Evolutionary conservation across 2,113 vertebrate genomes (phyloP).

Genomic region (Nicator chloris): DNA sequence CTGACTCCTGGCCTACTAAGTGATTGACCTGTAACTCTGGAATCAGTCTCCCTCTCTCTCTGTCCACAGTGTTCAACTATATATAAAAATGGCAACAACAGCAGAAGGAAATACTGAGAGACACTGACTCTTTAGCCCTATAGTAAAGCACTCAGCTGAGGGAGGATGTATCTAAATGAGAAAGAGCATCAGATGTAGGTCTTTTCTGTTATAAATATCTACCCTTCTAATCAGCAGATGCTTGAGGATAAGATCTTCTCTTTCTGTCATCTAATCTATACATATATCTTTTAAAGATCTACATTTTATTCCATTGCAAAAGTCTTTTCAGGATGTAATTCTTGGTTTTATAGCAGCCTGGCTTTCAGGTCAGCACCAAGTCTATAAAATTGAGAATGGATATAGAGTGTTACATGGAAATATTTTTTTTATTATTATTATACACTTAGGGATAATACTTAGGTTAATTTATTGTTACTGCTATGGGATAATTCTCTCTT

Average conservation of each 20-base stretch:
- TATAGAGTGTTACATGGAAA: not conserved
- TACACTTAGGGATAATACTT: conserved; percentile 1
- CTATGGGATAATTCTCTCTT: not conserved
- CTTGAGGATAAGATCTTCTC: not conserved
- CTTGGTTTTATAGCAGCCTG: not conserved
- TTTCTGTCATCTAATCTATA: not conserved
- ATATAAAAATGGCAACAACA: not conserved
- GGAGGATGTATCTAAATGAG: not conserved
- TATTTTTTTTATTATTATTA: not conserved
- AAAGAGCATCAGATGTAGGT: not conserved
- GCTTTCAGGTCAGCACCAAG: not conserved
- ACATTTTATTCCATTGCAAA: not conserved
- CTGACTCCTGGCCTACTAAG: not conserved
- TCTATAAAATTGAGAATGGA: conserved; percentile 7
- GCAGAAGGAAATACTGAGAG: not conserved
- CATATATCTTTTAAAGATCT: not conserved
- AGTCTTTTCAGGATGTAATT: not conserved
- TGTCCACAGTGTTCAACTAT: not conserved
- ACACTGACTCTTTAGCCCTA: not conserved
- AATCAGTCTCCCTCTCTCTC: not conserved
- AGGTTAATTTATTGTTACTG: conserved; percentile 3
- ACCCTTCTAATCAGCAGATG: not conserved
- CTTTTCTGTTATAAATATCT: not conserved
- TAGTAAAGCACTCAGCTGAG: not conserved
- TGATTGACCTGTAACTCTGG: not conserved